phyloP scores from a whole-genome alignment of 2,113 vertebrate genomes.

The Myotis yumanensis region DNA sequence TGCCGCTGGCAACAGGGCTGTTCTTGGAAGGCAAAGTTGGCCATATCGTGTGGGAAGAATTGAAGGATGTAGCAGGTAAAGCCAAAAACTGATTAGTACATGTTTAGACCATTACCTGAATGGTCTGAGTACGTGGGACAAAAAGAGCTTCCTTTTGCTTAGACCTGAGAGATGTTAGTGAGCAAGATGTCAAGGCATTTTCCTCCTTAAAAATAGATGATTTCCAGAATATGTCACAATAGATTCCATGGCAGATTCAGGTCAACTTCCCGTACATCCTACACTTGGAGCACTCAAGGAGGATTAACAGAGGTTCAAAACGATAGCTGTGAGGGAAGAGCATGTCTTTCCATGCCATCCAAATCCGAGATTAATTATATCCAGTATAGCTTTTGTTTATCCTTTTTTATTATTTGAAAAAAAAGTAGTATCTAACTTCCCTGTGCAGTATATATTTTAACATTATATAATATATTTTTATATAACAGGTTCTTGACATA shows the following conservation, averaged over 20 bases:
- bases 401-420: slow-evolving; percentile 50
- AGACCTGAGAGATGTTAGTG: neutral
- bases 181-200: neutral
- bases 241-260: slow-evolving; percentile 5
- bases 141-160: neutral
- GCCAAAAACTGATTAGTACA: neutral
- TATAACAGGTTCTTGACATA: slow-evolving; percentile 78
- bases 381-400: slow-evolving; percentile 29
- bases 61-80: neutral
- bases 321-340: neutral
- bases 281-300: neutral
- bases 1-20: neutral
- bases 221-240: neutral
- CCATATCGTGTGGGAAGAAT: neutral
- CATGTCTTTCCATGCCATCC: neutral
- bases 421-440: slow-evolving; percentile 45
- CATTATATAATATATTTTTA: slow-evolving; percentile 77
- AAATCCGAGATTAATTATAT: slow-evolving; percentile 6
- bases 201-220: neutral
- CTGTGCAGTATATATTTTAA: slow-evolving; percentile 73
- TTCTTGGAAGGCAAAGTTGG: slow-evolving; percentile 4
- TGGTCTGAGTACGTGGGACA: neutral
- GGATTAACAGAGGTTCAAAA: neutral
- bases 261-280: neutral
- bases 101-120: too few species aligned